Conservation (phyloP, 1,140 invertebrate species). For the Diploscapter pachys region DNA sequence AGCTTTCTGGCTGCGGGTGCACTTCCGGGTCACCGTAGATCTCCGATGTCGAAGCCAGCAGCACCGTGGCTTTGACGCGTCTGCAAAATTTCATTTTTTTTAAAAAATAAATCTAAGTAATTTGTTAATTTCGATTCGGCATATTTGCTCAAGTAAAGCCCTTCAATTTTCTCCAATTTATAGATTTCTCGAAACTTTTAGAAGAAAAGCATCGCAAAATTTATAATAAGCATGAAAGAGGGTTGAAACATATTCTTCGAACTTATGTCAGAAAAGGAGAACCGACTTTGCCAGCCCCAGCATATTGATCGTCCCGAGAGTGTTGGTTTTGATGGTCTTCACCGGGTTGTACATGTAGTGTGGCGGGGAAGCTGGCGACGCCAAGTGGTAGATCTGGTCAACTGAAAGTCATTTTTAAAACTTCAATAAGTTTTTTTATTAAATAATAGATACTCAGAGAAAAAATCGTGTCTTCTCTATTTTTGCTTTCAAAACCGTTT, state of each 20-base stretch:
- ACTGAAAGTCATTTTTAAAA: conserved; percentile 64
- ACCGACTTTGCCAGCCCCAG: conserved; percentile 69
- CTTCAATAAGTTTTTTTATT: too few species aligned
- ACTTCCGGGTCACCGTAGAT: conserved; percentile 96
- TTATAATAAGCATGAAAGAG: neutral
- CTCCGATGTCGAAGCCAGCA: conserved; percentile 96
- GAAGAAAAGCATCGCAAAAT: neutral
- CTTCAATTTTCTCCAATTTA: neutral
- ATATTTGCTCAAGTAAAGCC: too few species aligned
- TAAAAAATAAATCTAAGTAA: neutral
- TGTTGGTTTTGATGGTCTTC: conserved; percentile 99
- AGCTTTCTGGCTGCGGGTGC: conserved; percentile 88
- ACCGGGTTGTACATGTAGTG: conserved; percentile 99
- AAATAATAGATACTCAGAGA: too few species aligned
- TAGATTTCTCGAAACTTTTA: neutral
- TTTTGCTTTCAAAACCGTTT: too few species aligned
- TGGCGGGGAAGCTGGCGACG: conserved; percentile 94
- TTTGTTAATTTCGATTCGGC: neutral
- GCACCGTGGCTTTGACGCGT: conserved; percentile 83
- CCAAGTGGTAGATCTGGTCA: conserved; percentile 98
- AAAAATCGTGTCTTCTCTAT: too few species aligned
- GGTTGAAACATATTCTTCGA: too few species aligned
- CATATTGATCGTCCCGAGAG: conserved; percentile 98
- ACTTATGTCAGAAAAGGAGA: neutral
- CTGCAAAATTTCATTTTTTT: conserved; percentile 61